Evolutionary conservation across 2,888 invertebrate species (phyloP), one percentile per base, ranked within the genome.

Genomic region (Hydraecia micacea): DNA sequence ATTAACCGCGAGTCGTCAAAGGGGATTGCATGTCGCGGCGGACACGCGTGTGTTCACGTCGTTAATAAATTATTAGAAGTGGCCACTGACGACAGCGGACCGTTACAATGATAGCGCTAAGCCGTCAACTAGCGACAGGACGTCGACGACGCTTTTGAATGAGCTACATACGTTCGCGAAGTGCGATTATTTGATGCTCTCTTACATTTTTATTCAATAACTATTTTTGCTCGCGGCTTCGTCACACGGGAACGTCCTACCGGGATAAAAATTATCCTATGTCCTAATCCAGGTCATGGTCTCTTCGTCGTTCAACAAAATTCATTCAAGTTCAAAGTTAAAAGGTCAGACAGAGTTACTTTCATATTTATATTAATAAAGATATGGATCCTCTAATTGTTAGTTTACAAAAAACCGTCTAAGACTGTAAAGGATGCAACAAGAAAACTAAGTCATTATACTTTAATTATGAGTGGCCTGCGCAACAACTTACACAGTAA

Each of bases 81-180:
- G 66, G 76, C 46, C 68, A 73, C 74, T 80, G 83, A 72, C 67
- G 80, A 73, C 77, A 80, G 75, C 72, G 60, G 46, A 80, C 77
- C 83, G 86, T 87, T 86, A 87, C 66, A 69, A 75, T 69, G 75
- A 77, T 86, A 86, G 81, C 85, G 83, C 85, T 80, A 79, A 77
- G 84, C 55, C 77, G 83, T 82, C 86, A 86, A 77, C 52, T 70
- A 55, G 79, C 72, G 65, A 77, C 87, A 83, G 83, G 81, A 86
- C 46, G 55, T 55, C 68, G 69, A 72, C 46, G 63, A 52, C 42
- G 52, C 58, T 60, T 49, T 75, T 82, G 32, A 63, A 85, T 81
- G 68, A 85, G 67, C n/a, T 58, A 60, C 69, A 73, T 15, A 68
- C 46, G 13, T 55, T 39, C 8, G 28, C 25, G 13, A 58, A 25